Evolutionary conservation across 2,888 invertebrate species (phyloP).

Genomic region (Limenitis camilla): DNA sequence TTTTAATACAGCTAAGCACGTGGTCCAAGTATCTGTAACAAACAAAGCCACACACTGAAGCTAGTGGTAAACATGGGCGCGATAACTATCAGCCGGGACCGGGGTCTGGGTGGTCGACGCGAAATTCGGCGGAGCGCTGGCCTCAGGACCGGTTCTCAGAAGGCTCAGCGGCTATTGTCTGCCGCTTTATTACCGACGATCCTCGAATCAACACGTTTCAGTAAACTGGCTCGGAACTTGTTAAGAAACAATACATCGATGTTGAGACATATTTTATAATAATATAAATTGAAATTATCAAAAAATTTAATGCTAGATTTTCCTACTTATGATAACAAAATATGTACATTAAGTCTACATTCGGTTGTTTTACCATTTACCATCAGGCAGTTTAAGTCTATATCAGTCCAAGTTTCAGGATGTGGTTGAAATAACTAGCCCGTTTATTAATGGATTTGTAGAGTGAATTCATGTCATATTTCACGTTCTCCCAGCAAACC

Average conservation of each 20-base stretch:
- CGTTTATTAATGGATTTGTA: no score
- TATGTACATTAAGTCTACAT: no score
- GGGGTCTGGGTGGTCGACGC: constrained; percentile 68
- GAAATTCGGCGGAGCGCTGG: constrained; percentile 68
- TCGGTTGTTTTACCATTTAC: no score
- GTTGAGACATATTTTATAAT: neutral
- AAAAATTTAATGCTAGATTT: no score
- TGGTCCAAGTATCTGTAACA: neutral
- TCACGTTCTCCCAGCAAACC: no score
- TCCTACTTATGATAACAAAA: no score
- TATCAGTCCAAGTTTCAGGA: no score
- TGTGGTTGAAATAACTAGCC: no score
- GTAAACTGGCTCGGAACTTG: constrained; percentile 8
- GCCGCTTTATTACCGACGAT: constrained; percentile 53
- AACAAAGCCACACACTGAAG: neutral
- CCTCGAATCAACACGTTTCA: constrained; percentile 23
- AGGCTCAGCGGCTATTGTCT: constrained; percentile 67
- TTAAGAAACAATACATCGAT: neutral
- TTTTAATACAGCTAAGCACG: neutral
- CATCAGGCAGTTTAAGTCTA: no score
- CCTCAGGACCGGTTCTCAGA: constrained; percentile 65
- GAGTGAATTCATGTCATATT: no score
- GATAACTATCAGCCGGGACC: constrained; percentile 60
- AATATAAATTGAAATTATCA: neutral
- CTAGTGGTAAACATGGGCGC: constrained; percentile 67